phyloP scores from a whole-genome alignment of 2,797 vertebrate species.

The Semaprochilodus insignis region DNA sequence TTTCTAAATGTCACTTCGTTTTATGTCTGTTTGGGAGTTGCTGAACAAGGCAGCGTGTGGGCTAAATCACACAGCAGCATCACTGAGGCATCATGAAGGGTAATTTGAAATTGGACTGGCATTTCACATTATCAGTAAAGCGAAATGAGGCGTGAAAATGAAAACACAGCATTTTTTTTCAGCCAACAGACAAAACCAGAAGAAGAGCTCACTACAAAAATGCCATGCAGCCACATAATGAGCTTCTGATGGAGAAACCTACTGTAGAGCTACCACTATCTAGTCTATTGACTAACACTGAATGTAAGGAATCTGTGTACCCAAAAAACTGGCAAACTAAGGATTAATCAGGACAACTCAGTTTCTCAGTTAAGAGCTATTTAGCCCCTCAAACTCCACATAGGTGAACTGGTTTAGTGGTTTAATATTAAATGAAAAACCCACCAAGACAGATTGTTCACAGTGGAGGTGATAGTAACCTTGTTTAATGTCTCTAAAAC shows the following conservation, averaged over 20 bases:
- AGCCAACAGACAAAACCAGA: background rate
- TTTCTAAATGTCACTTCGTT: conserved; percentile 15
- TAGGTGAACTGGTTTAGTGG: no score
- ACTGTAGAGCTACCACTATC: background rate
- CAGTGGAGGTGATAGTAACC: no score
- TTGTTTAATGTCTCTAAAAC: no score
- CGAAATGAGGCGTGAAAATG: conserved; percentile 2
- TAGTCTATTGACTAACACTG: background rate
- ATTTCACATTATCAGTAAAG: conserved; percentile 7
- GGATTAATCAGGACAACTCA: no score
- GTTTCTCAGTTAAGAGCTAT: no score
- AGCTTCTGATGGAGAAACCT: background rate
- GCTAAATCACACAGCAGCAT: background rate
- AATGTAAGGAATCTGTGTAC: background rate
- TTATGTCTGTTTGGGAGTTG: background rate
- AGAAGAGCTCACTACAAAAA: background rate
- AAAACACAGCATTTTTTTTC: conserved; percentile 5
- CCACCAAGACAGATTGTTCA: no score
- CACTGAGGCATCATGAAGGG: background rate
- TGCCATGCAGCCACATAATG: background rate
- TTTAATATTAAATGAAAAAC: no score
- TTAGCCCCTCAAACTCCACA: no score
- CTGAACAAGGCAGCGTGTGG: background rate
- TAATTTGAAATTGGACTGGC: conserved; percentile 11
- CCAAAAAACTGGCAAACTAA: no score